Evolutionary conservation across 2,797 vertebrate species (phyloP).

Genomic region (Molossus alvarezi): DNA sequence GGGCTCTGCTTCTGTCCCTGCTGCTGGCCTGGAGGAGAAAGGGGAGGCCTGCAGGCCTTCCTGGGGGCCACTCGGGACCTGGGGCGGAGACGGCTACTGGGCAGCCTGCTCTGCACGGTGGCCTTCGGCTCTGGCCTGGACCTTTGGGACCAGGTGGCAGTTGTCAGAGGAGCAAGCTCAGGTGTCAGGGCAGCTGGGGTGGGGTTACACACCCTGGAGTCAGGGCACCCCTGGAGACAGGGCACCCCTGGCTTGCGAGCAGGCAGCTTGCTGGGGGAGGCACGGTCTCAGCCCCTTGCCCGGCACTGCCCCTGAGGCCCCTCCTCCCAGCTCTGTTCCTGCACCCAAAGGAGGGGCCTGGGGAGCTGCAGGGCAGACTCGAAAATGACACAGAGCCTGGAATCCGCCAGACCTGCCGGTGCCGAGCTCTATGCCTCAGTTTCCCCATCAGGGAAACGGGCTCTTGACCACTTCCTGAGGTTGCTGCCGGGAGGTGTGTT

Average conservation of each 20-base stretch:
- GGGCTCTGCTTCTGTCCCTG: background rate
- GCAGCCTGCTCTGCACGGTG: background rate
- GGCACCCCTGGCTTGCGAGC: background rate
- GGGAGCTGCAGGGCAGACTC: fast-evolving
- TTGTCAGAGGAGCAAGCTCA: conserved; percentile 9
- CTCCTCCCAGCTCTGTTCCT: background rate
- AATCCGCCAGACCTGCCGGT: background rate
- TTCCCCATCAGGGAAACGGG: background rate
- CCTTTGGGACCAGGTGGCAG: conserved; percentile 19
- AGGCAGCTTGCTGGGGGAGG: background rate
- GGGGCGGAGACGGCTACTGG: background rate
- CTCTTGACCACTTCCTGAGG: background rate
- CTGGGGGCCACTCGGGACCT: background rate
- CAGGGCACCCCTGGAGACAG: background rate
- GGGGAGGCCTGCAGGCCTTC: background rate
- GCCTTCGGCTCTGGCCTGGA: background rate
- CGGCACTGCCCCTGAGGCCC: background rate
- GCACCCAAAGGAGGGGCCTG: fast-evolving
- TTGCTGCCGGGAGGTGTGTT: background rate
- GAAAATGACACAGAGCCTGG: background rate
- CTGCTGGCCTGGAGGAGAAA: too few species aligned
- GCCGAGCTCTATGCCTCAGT: background rate
- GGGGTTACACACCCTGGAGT: background rate
- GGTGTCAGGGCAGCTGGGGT: background rate
- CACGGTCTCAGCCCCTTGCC: fast-evolving